Percentiles rank a stretch among this genome's conserved stretches.
These are phyloP conservation scores for Sialis fuliginosa DNA, from an alignment of 2,888 invertebrate species.

Conservation along the genomic window DNA sequence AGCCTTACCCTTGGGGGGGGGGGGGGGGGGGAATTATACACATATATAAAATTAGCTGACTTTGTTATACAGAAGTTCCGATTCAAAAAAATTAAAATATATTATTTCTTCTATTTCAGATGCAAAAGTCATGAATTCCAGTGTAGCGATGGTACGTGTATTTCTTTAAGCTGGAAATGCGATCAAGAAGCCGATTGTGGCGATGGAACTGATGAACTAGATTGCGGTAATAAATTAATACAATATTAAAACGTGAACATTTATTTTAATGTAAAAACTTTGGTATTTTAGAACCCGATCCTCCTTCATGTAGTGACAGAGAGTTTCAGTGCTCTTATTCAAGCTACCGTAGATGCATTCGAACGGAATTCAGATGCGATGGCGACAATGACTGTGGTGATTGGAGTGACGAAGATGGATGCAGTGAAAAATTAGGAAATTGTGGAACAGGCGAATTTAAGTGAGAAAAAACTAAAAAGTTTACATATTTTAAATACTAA, in stretches of 20 bases:
- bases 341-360: conserved; percentile 48
- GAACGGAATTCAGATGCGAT: conserved; percentile 61
- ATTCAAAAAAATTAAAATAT: not conserved
- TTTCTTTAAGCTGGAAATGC: conserved; percentile 53
- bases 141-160: conserved; percentile 56
- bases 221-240: conserved; percentile 37
- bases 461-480: conserved; percentile 22
- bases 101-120: conserved; percentile 21
- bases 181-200: conserved; percentile 59
- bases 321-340: conserved; percentile 47
- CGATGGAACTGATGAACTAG: conserved; percentile 55
- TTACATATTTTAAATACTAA: no score
- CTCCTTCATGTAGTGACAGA: conserved; percentile 48
- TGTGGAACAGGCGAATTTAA: conserved; percentile 56
- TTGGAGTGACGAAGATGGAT: conserved; percentile 71
- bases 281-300: conserved; percentile 21
- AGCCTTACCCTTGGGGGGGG: no score
- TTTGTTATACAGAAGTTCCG: no score
- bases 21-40: no score
- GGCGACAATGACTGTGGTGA: conserved; percentile 78
- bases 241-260: not conserved
- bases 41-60: no score
- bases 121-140: conserved; percentile 57
- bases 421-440: conserved; percentile 40
- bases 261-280: not conserved